Base-by-base conservation (phyloP, 2,797 vertebrate species). In the Sylvia borin region DNA sequence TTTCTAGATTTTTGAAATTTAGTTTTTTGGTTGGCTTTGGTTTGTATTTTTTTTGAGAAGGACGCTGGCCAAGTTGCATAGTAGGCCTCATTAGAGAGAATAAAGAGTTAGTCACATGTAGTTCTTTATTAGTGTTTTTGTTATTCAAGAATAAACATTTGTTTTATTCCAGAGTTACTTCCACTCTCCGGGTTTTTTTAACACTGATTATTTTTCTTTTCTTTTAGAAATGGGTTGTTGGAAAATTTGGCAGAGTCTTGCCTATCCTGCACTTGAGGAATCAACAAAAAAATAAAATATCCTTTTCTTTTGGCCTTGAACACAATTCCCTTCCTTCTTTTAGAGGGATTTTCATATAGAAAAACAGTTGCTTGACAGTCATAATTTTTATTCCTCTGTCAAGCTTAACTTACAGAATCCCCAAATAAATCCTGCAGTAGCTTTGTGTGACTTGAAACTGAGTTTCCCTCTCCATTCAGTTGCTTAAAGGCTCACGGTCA, bases 231-330 rank as follows among this genome's bases (percentile, higher is more conserved):
- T 76, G 77, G 83, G 34, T 91, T 60, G 77, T 86, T 87, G 90
- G 71, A 65, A 91, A 91, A 76, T 87, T 87, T 29, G 77, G 77
- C 47, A 76, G 71, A 76, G 71, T 91, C 31, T 71, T 91, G 77
- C 90, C 83, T 43, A 47, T 91, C 47, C 32, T 91, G 71, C 71
- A 81, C 71, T 77, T 91, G 19, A 91, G 77, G 71, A 87, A 81
- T 65, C 65, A 71, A 53, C 83, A 81, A 10, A 91, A 87, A 76
- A 87, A 91, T 27, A 91, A 82, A 82, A 82, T 82, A 87, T 76
- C 71, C 83, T 91, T 91, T 87, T 42, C 17, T 16, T 47, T 81
- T 43, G 3, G 12, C 19, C 27, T n/a, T 36, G 54, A 16, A 40
- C 24, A 43, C 9, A 36, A 11, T 71, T 76, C 40, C 13, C 26